phyloP scores from a whole-genome alignment of 2,797 vertebrate species.

The Sebastes minor region DNA sequence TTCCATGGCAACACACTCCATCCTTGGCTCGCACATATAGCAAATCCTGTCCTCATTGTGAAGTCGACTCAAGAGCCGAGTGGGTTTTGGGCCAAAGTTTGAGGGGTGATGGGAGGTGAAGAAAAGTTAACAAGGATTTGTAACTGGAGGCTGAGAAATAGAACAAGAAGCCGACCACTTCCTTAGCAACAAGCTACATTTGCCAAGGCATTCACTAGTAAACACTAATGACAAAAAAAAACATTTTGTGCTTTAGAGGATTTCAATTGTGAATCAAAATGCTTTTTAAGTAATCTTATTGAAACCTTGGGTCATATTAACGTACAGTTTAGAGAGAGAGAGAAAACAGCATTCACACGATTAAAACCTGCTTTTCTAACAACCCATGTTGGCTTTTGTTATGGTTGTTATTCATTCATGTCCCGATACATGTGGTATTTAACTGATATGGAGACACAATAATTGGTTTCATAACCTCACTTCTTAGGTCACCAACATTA shows the following conservation, averaged over 20 bases:
- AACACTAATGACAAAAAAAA: no score
- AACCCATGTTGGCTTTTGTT: background rate
- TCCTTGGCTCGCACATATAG: background rate
- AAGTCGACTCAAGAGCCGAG: background rate
- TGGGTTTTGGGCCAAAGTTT: no score
- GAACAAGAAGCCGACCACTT: background rate
- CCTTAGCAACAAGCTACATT: no score
- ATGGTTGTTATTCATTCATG: background rate
- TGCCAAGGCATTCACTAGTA: no score
- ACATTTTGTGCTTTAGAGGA: no score
- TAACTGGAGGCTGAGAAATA: background rate
- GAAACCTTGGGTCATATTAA: background rate
- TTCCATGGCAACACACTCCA: background rate
- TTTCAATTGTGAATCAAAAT: no score
- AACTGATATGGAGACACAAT: background rate
- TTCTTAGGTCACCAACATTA: background rate
- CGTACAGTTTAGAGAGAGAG: background rate
- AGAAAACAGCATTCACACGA: background rate
- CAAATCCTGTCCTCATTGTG: background rate
- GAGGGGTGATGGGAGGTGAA: background rate
- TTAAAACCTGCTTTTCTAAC: background rate
- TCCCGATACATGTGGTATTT: fast-evolving
- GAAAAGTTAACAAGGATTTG: background rate
- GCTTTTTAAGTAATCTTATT: fast-evolving
- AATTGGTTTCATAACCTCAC: background rate